Evolutionary conservation across 2,888 invertebrate species (phyloP), one percentile per base, ranked within the genome.

Genomic region (Arrhopalites spinosus): DNA sequence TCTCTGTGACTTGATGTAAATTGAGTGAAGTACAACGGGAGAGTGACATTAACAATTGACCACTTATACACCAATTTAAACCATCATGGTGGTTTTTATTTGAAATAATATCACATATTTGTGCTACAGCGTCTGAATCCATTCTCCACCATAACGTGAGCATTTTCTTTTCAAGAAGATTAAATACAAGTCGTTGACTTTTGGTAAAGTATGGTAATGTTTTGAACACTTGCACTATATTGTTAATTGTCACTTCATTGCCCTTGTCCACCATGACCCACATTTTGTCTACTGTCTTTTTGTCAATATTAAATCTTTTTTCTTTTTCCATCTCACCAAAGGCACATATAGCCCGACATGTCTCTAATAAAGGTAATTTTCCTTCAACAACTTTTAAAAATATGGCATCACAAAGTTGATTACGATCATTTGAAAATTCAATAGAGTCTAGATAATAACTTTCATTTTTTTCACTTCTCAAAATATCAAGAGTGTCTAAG

Each of bases 211-310:
- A 86, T 56, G 88, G 88, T 27, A 91, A 83, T 45, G 89, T 86
- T 81, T 86, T 86, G 83, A 90, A 90, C 17, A 91, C 85, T 36
- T 87, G 83, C 1, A 88, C 86, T 76, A 91, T 87, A 83, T 90
- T 90, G 13, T 85, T 85, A 75, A 88, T 88, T 84, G 88, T 85
- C 56, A 92, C 89, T 36, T 89, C 88, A 47, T 86, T 84, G 81
- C 89, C 88, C 74, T 87, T 87, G 77, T 88, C 88, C 25, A 88
- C 85, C 81, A 92, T 88, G 76, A 89, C 86, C 91, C 91, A 92
- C 53, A 91, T 84, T 83, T 89, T 89, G 81, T 92, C 91, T 75
- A 90, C 87, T 11, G 83, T 80, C 17, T 87, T 87, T 29, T 88
- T 87, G 30, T 86, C 85, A 84, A 88, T 88, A 15, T 45, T 69